Evolutionary conservation across 2,797 vertebrate species (phyloP), one percentile per base, ranked within the genome.

Genomic region (Pterois miles): DNA sequence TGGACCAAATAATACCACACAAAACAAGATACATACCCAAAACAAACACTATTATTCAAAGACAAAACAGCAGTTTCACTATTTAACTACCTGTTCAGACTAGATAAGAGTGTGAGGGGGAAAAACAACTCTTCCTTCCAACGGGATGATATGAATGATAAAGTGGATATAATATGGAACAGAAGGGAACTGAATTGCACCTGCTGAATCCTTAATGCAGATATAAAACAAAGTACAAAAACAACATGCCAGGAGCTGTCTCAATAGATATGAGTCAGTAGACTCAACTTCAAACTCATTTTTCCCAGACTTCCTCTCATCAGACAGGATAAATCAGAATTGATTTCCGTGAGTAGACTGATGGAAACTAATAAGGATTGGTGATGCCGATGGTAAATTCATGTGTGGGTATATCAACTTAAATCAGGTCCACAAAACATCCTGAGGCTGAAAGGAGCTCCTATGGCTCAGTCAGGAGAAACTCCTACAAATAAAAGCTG

Each of bases 291-390:
- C 65, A 63, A 59, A 63, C 76, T 54, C 65, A 46, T 40, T 33
- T 5, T 58, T 36, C 62, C 22, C 64, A 46, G 31, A 71, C 48
- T 67, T 76, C 52, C 38, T 71, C 69, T 65, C 65, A 71, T 76
- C 68, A 16, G 18, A 53, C 29, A 1, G 13, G 70, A 78, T 57
- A 23, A 67, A 71, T 78, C 53, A 22, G 8, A 1, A 76, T 56
- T 14, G 80, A 74, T 72, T 83, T 70, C 5, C n/a, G 13, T 11
- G 56, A n/a, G 36, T 9, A 16, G 54, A 22, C 12, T 33, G 60
- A 63, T 63, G 29, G 23, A 66, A 36, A 20, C 48, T 60, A 54
- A 81, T 81, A 12, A 13, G 25, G 65, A 27, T 31, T 20, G 31
- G 34, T 34, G 71, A 52, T 23, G 46, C 69, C 8, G 57, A 52